Percentiles rank a stretch among this genome's conserved stretches.
phyloP scores from a whole-genome alignment of 2,797 vertebrate genomes.

The Columba guinea region DNA sequence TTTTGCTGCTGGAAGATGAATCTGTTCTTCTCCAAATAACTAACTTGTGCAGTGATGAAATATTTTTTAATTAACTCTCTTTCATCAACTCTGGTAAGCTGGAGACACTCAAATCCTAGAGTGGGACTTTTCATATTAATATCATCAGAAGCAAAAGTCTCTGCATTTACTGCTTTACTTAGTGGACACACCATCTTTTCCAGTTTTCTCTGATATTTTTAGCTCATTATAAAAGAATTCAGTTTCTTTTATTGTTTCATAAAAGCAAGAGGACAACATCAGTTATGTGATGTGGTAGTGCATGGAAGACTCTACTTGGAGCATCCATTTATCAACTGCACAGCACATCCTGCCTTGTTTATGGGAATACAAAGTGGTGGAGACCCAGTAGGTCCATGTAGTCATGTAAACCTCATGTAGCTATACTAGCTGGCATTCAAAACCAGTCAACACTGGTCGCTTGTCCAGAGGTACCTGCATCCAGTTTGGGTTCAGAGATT shows the following conservation, averaged over 20 bases:
- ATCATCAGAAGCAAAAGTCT: background rate
- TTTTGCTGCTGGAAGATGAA: background rate
- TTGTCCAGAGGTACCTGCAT: background rate
- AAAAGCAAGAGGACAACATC: background rate
- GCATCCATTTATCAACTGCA: no score
- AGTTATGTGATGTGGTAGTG: background rate
- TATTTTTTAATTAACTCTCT: background rate
- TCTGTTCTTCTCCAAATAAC: background rate
- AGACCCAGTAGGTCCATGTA: background rate
- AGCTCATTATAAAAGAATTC: background rate
- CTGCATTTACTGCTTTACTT: background rate
- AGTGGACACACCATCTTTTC: background rate
- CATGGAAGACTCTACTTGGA: no score
- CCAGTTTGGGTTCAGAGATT: background rate
- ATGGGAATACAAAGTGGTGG: background rate
- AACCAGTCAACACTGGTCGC: background rate
- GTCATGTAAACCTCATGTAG: background rate
- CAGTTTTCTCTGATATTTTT: background rate
- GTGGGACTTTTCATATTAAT: background rate
- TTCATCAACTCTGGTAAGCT: background rate
- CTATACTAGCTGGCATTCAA: background rate
- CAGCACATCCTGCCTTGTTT: background rate
- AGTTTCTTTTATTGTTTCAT: background rate
- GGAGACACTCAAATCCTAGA: background rate
- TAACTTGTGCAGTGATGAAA: background rate